Evolutionary conservation across 2,113 vertebrate genomes (phyloP).

Genomic region (Brachyhypopomus occidentalis): DNA sequence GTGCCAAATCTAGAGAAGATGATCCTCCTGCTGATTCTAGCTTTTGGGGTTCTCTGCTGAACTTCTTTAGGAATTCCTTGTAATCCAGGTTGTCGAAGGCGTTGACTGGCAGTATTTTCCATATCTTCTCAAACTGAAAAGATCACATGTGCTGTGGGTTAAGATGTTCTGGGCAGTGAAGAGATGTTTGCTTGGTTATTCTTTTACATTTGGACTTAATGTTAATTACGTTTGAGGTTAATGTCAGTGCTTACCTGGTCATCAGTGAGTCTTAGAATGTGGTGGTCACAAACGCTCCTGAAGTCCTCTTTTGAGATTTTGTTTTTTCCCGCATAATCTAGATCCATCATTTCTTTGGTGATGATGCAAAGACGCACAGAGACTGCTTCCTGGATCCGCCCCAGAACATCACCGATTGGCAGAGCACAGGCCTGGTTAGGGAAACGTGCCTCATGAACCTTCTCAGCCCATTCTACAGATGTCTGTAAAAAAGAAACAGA

Average conservation of each 20-base stretch:
- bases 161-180: background rate
- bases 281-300: constrained; percentile 61
- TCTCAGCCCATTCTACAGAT: constrained; percentile 64
- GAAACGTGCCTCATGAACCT: constrained; percentile 61
- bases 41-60: constrained; percentile 45
- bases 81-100: constrained; percentile 64
- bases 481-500: constrained; percentile 58
- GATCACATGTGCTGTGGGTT: background rate
- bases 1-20: background rate
- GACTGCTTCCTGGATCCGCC: constrained; percentile 60
- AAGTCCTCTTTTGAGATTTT: constrained; percentile 68
- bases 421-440: constrained; percentile 58
- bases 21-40: background rate
- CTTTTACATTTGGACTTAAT: background rate
- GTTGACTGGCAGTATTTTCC: constrained; percentile 66
- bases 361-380: constrained; percentile 59
- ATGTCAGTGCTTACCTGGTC: constrained; percentile 67
- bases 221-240: background rate
- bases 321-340: constrained; percentile 57
- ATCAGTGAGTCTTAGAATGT: constrained; percentile 70
- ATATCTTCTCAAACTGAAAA: constrained; percentile 76
- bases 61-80: constrained; percentile 69
- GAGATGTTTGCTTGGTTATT: background rate
- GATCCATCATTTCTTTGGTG: constrained; percentile 65
- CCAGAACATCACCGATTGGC: constrained; percentile 63